These are phyloP conservation scores for Alectura lathami DNA, from an alignment of 2,113 vertebrate species.

Conservation along the genomic window DNA sequence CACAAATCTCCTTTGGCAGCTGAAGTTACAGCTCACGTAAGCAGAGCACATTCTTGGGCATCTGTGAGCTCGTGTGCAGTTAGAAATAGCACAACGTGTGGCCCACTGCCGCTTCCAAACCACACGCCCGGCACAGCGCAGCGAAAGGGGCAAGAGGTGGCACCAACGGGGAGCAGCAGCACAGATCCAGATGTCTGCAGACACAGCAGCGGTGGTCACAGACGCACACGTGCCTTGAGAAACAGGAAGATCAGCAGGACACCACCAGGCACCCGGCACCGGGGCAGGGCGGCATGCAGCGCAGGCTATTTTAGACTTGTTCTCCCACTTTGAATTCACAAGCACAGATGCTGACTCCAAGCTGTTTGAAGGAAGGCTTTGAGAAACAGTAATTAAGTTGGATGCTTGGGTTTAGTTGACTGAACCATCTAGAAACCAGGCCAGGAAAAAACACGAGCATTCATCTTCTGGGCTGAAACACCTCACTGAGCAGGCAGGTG, in stretches of 20 bases:
- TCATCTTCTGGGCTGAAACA: neutral
- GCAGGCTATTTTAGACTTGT: neutral
- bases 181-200: accelerated
- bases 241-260: accelerated
- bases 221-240: accelerated
- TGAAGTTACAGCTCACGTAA: neutral
- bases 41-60: neutral
- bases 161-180: neutral
- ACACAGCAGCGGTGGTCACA: neutral
- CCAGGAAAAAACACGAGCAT: conserved; percentile 1
- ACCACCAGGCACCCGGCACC: accelerated
- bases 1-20: neutral
- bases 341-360: neutral
- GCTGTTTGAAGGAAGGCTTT: neutral
- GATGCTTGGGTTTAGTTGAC: neutral
- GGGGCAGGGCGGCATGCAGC: neutral
- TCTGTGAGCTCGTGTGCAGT: neutral
- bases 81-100: neutral
- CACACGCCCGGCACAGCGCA: accelerated
- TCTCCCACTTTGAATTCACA: neutral
- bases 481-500: neutral
- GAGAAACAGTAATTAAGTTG: neutral
- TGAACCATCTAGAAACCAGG: neutral
- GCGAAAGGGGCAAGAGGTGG: neutral
- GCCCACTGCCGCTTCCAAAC: neutral